Evolutionary conservation across 2,888 invertebrate species (phyloP).

Genomic region (Chymomyza amoena): DNA sequence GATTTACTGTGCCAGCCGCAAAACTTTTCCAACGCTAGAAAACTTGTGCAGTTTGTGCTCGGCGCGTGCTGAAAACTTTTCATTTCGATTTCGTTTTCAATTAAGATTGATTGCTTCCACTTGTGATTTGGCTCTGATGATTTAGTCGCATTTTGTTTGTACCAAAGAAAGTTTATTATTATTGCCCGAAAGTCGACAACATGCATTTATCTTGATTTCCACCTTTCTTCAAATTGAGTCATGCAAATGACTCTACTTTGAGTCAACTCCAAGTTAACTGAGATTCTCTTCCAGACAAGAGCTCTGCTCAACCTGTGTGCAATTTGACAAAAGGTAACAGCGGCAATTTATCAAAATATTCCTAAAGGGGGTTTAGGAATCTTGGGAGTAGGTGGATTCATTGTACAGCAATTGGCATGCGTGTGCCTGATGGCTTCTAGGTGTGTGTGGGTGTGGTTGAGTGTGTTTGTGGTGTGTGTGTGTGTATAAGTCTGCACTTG

Average conservation of each 20-base stretch:
- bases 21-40: slow-evolving; percentile 18
- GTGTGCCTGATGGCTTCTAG: slow-evolving; percentile 30
- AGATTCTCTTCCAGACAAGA: not conserved
- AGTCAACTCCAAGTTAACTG: not conserved
- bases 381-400: not conserved
- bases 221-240: slow-evolving; percentile 43
- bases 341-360: slow-evolving; percentile 73
- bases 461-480: slow-evolving; percentile 20
- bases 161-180: slow-evolving; percentile 1
- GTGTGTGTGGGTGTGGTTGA: not conserved
- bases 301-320: slow-evolving; percentile 15
- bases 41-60: slow-evolving; percentile 4
- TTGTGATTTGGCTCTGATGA: not conserved
- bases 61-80: slow-evolving; percentile 8
- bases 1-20: not conserved
- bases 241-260: slow-evolving; percentile 1
- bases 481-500: slow-evolving; percentile 45
- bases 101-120: slow-evolving; percentile 46
- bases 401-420: slow-evolving; percentile 56
- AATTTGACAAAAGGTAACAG: slow-evolving; percentile 67
- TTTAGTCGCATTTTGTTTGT: not conserved
- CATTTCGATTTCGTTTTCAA: slow-evolving; percentile 34
- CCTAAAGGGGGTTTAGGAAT: not conserved
- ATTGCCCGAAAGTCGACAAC: not conserved
- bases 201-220: slow-evolving; percentile 71